Conservation (phyloP, 2,797 vertebrate species). For the Clarias fuscus region DNA sequence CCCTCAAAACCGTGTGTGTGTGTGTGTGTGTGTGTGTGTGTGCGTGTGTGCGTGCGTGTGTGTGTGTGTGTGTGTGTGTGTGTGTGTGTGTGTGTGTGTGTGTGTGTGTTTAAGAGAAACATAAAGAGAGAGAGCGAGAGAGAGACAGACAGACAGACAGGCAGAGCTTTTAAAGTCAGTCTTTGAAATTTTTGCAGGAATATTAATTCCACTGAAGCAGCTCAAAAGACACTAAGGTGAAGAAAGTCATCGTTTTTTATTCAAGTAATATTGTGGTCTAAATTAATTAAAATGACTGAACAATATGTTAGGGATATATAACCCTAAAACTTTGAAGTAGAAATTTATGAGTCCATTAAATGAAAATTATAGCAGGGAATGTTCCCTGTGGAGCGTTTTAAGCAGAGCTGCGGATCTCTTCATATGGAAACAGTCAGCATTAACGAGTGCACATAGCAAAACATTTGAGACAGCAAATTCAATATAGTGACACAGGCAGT, state of each 20-base stretch:
- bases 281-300: slow-evolving; percentile 7
- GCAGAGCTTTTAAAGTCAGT: slow-evolving; percentile 31
- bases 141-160: not conserved
- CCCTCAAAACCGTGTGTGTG: slow-evolving; percentile 9
- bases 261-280: slow-evolving; percentile 13
- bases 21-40: slow-evolving; percentile 37
- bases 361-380: slow-evolving; percentile 34
- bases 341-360: slow-evolving; percentile 43
- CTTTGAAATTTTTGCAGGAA: slow-evolving; percentile 45
- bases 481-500: not conserved
- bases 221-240: slow-evolving; percentile 3
- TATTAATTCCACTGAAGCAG: slow-evolving; percentile 46
- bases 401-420: slow-evolving; percentile 37
- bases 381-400: slow-evolving; percentile 37
- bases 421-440: slow-evolving; percentile 37
- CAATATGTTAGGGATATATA: not conserved
- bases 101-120: slow-evolving; percentile 20
- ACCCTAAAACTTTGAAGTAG: slow-evolving; percentile 34
- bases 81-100: slow-evolving; percentile 32
- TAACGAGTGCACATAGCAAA: slow-evolving; percentile 29
- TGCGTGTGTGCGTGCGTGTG: slow-evolving; percentile 29
- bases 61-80: not conserved
- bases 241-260: not conserved
- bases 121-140: not conserved
- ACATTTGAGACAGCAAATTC: slow-evolving; percentile 25